Conservation (phyloP, 1,140 invertebrate species). For the Parapsyche elsis region DNA sequence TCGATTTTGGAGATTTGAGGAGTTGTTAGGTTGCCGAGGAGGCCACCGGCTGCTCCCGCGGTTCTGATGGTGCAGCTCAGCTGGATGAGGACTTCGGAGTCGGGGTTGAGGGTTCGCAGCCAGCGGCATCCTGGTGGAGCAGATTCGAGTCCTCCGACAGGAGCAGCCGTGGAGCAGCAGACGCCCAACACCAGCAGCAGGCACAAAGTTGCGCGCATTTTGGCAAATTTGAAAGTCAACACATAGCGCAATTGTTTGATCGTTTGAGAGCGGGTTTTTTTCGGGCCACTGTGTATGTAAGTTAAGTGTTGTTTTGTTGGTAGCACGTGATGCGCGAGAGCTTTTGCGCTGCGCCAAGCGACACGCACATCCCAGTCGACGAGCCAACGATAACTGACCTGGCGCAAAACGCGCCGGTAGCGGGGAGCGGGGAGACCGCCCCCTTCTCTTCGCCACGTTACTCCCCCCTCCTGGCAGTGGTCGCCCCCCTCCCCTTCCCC, state of each 20-base stretch:
- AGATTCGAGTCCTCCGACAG: conserved; percentile 60
- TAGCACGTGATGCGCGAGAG: conserved; percentile 61
- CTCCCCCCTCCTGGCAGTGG: not conserved
- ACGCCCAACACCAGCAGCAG: conserved; percentile 63
- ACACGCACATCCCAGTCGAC: conserved; percentile 67
- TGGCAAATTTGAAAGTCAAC: not conserved
- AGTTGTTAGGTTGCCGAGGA: conserved; percentile 77
- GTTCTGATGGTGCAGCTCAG: conserved; percentile 79
- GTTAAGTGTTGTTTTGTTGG: not conserved
- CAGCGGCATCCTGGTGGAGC: conserved; percentile 76
- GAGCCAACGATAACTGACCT: conserved; percentile 69
- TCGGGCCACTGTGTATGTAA: too few relatives aligned
- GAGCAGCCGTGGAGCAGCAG: conserved; percentile 64
- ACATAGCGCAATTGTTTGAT: not conserved
- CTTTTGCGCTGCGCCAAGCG: conserved; percentile 61
- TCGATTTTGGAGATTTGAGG: conserved; percentile 76
- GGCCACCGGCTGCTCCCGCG: conserved; percentile 75
- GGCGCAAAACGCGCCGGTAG: conserved; percentile 66
- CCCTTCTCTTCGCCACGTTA: not conserved
- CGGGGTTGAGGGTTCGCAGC: conserved; percentile 69
- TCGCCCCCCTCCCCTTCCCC: too few relatives aligned
- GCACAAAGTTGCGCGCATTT: conserved; percentile 53
- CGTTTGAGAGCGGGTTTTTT: not conserved
- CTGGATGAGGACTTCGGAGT: conserved; percentile 68
- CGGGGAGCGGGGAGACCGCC: conserved; percentile 48